phyloP scores from a whole-genome alignment of 2,888 invertebrate genomes.

The Aspidiotus rigidus region DNA sequence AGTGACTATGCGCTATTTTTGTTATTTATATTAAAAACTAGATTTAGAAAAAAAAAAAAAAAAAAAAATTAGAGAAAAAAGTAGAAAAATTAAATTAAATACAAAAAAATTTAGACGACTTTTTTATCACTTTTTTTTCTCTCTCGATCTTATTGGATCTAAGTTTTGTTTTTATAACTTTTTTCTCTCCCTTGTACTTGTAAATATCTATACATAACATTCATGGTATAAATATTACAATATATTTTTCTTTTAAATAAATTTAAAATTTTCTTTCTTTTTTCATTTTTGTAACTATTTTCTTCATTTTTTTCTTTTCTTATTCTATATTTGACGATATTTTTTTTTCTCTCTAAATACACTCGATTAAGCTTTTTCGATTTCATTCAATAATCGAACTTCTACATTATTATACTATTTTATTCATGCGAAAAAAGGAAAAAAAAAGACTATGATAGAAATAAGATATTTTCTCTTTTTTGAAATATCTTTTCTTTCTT shows the following conservation, averaged over 20 bases:
- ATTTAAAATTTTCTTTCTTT: constrained; percentile 10
- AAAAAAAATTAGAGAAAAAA: neutral
- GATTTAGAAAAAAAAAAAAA: neutral
- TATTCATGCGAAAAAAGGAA: constrained; percentile 13
- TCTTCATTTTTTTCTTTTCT: constrained; percentile 2
- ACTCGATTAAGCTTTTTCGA: constrained; percentile 10
- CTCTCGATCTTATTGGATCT: constrained; percentile 28
- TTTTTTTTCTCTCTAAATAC: constrained; percentile 18
- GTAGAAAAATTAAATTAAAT: constrained; percentile 16
- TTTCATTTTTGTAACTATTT: constrained; percentile 32
- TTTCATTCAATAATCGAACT: constrained; percentile 6
- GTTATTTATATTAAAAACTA: neutral
- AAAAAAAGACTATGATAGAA: no score
- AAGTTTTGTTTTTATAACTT: constrained; percentile 31
- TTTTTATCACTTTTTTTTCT: constrained; percentile 28
- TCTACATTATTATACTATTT: neutral
- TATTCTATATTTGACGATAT: constrained; percentile 6
- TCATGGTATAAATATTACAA: constrained; percentile 24
- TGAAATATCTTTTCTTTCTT: constrained; percentile 5
- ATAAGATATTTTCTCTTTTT: neutral
- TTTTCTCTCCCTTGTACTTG: constrained; percentile 20
- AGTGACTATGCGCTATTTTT: constrained; percentile 15
- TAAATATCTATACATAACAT: constrained; percentile 32
- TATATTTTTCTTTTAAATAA: constrained; percentile 25
- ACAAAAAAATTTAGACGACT: constrained; percentile 16